Base-by-base conservation (phyloP, 2,113 vertebrate genomes). In the Ceyx cyanopectus region DNA sequence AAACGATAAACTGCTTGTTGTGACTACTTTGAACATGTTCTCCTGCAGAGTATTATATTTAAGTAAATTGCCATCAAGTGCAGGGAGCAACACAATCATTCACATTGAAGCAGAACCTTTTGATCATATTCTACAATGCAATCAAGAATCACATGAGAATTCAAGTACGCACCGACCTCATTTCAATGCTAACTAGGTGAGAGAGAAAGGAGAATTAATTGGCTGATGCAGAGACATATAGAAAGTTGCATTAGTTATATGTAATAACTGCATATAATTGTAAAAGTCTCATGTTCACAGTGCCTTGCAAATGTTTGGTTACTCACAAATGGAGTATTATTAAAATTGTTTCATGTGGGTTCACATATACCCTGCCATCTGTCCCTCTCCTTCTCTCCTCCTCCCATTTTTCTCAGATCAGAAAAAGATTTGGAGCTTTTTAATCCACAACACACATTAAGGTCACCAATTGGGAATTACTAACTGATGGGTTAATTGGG, bases 11-110 rank as follows among this genome's bases (percentile, higher is more conserved):
- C 91, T 95, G 90, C 93, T 95, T 96, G 93, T 97, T 97, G 95
- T 93, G 95, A 96, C 91, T 89, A 87, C 96, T 98, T 98, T 98
- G 97, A 98, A 98, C 93, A 81, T 78, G 70, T 97, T 97, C 97
- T 97, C 97, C 97, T 97, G 97, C 97, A 96, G 97, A 97, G 97
- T 98, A 98, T 98, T 97, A 97, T 97, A 97, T 98, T 98, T 97
- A 97, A 98, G 96, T 97, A 98, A 98, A 98, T 98, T 98, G 96
- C 96, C 93, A 96, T 97, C 96, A 97, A 97, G 87, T 96, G 97
- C 90, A 95, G 93, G 22, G 37, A 96, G 95, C 90, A 96, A 94
- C 80, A 96, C 90, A 98, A 97, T 98, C 96, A 96, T 96, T 97
- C 91, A 96, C 96, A 95, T 97, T 97, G 73, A 92, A 94, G 91